These are phyloP conservation scores for Brachyalestes nurse DNA, from an alignment of 2,797 vertebrate species.

Conservation along the genomic window DNA sequence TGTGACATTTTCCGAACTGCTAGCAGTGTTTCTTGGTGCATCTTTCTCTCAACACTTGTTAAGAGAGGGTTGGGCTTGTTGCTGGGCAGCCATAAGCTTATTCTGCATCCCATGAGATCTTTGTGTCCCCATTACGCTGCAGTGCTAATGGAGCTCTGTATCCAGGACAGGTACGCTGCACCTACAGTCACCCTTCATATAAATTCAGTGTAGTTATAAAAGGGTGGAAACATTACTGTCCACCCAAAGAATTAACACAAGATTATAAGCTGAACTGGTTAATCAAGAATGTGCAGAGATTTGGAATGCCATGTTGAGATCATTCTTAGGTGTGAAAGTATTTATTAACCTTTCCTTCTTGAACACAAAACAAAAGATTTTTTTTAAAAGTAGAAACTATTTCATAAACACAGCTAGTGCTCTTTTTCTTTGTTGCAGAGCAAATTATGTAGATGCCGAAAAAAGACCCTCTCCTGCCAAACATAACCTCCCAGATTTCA, in stretches of 20 bases:
- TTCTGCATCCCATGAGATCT: slow-evolving; percentile 12
- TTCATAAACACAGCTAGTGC: too few relatives aligned
- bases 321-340: not conserved
- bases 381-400: too few relatives aligned
- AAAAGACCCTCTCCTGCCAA: too few relatives aligned
- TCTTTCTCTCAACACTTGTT: not conserved
- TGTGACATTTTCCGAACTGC: not conserved
- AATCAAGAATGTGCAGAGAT: not conserved
- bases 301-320: not conserved
- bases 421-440: too few relatives aligned
- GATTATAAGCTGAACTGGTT: not conserved
- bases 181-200: not conserved
- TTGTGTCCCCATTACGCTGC: slow-evolving; percentile 21
- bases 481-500: too few relatives aligned
- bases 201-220: not conserved
- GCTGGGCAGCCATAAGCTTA: slow-evolving; percentile 4
- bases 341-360: not conserved
- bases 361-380: not conserved
- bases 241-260: not conserved
- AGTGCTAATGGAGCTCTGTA: not conserved
- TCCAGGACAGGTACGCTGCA: not conserved
- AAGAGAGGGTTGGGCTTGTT: slow-evolving; percentile 3
- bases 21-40: not conserved
- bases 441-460: too few relatives aligned
- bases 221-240: not conserved